phyloP scores from a whole-genome alignment of 35 echinoderm and acorn worm genomes.

The Anneissia japonica region DNA sequence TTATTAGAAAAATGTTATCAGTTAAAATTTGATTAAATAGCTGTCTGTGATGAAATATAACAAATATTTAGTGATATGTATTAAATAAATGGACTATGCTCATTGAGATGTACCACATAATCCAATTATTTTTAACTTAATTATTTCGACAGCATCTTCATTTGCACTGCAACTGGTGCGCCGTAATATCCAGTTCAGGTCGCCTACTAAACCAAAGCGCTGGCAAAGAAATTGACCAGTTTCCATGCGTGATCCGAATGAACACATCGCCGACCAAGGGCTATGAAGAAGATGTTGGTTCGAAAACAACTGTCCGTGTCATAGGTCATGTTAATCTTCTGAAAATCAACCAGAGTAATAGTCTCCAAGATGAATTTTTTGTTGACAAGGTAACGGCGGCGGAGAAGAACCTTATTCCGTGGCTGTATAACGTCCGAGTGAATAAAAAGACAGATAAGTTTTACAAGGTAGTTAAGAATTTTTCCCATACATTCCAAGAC shows the following conservation, averaged over 20 bases:
- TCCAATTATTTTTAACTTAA: too few species aligned
- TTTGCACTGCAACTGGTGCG: conserved; percentile 67
- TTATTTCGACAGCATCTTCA: conserved; percentile 34
- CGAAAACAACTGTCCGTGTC: conserved; percentile 67
- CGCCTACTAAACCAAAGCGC: conserved; percentile 57
- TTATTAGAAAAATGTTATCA: too few species aligned
- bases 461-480: conserved; percentile 93
- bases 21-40: too few species aligned
- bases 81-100: too few species aligned
- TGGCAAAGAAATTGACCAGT: conserved; percentile 78
- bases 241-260: conserved; percentile 86
- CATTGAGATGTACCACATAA: too few species aligned
- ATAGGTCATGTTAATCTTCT: conserved; percentile 47
- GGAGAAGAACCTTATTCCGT: conserved; percentile 74
- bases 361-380: conserved; percentile 76
- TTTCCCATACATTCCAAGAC: conserved; percentile 67
- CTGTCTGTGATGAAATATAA: too few species aligned
- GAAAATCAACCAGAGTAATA: conserved; percentile 52
- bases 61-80: too few species aligned
- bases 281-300: conserved; percentile 79
- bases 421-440: conserved; percentile 68
- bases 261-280: conserved; percentile 65
- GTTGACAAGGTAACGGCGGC: conserved; percentile 56
- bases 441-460: conserved; percentile 85
- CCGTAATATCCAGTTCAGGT: conserved; percentile 78